These are phyloP conservation scores for Idaea biselata DNA, from an alignment of 2,888 invertebrate genomes.

Conservation along the genomic window DNA sequence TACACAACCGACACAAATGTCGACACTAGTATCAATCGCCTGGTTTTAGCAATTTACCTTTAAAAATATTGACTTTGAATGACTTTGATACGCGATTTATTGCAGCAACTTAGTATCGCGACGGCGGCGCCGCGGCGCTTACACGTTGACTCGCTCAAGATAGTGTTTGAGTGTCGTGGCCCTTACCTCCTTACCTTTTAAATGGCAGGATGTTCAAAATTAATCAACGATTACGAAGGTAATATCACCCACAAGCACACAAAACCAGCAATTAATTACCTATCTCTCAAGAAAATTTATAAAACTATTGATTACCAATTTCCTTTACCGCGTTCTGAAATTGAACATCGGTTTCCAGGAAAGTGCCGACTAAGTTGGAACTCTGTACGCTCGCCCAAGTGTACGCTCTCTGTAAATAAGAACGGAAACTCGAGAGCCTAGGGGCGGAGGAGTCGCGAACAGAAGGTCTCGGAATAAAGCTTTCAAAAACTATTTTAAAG, in stretches of 20 bases:
- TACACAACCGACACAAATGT: no score
- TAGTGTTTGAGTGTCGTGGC: no score
- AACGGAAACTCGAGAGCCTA: conserved; percentile 41
- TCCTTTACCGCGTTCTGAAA: conserved; percentile 39
- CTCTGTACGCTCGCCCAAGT: conserved; percentile 38
- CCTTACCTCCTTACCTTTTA: not conserved
- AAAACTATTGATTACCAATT: conserved; percentile 34
- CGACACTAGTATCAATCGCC: no score
- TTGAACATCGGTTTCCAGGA: conserved; percentile 42
- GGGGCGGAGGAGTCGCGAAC: conserved; percentile 44
- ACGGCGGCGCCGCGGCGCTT: no score
- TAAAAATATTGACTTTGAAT: no score
- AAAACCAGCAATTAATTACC: conserved; percentile 9
- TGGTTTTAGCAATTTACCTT: no score
- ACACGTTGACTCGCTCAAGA: no score
- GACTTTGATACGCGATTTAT: no score
- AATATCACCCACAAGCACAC: conserved; percentile 2
- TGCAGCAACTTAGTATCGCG: no score
- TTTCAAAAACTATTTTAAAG: conserved; percentile 73
- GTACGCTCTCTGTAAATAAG: conserved; percentile 67
- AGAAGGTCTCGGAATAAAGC: conserved; percentile 52
- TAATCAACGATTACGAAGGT: not conserved
- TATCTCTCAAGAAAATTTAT: conserved; percentile 21
- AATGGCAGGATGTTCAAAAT: not conserved
- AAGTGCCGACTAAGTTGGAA: conserved; percentile 54